These are phyloP conservation scores for Catostylus mosaicus DNA, from an alignment of 30 jellyfish, hydroid and myxozoan genomes.

Conservation along the genomic window DNA sequence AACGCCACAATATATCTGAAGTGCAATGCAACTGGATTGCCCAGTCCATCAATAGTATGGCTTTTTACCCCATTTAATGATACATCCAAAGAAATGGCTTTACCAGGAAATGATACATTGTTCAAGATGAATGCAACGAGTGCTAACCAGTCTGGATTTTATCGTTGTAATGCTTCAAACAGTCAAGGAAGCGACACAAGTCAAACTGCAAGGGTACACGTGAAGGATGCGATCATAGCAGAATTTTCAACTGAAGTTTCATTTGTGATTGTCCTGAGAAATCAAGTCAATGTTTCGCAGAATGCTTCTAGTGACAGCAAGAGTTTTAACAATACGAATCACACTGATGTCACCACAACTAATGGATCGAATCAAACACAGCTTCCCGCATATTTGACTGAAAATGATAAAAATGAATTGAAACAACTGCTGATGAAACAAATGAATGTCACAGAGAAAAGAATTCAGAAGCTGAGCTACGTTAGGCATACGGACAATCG, in stretches of 20 bases:
- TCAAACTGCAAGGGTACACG: slow-evolving; percentile 60
- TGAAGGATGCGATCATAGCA: slow-evolving; percentile 31
- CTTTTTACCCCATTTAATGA: slow-evolving; percentile 25
- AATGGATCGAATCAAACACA: background rate
- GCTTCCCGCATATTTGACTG: slow-evolving; percentile 38
- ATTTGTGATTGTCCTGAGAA: background rate
- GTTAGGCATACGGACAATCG: background rate
- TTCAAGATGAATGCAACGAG: slow-evolving; percentile 26
- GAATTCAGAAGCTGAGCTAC: slow-evolving; percentile 24
- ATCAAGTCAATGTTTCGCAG: background rate
- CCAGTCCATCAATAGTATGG: slow-evolving; percentile 54
- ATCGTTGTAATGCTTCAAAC: slow-evolving; percentile 63
- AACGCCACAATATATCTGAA: slow-evolving; percentile 7
- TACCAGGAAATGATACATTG: slow-evolving; percentile 26
- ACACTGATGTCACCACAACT: background rate
- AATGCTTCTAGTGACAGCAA: too few species aligned
- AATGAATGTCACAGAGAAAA: slow-evolving; percentile 36
- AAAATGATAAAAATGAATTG: background rate
- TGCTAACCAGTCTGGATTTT: slow-evolving; percentile 64
- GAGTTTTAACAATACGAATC: background rate
- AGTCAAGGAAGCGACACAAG: slow-evolving; percentile 45
- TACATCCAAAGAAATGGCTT: background rate
- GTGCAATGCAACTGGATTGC: slow-evolving; percentile 70
- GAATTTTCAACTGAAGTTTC: slow-evolving; percentile 26
- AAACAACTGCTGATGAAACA: slow-evolving; percentile 2